Conservation (phyloP, 1,140 invertebrate genomes). For the Drosophila lacteicornis region DNA sequence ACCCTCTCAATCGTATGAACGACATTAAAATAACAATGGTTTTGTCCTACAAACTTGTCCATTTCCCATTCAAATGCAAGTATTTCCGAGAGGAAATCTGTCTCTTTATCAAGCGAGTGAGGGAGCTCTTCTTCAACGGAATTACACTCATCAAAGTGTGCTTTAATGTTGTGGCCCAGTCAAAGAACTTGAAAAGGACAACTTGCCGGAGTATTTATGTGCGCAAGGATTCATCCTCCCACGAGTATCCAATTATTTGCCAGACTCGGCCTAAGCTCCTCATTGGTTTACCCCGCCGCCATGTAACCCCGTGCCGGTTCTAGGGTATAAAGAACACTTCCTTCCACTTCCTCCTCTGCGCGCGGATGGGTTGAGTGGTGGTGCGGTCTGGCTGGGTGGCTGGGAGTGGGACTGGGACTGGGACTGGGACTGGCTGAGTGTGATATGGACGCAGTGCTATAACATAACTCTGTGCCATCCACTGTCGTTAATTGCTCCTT, state of each 20-base stretch:
- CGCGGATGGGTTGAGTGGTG: not conserved
- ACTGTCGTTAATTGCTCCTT: slow-evolving; percentile 82
- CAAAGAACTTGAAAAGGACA: slow-evolving; percentile 45
- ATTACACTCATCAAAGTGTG: slow-evolving; percentile 29
- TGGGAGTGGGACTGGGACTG: not conserved
- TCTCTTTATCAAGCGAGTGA: not conserved
- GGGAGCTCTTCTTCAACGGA: not conserved
- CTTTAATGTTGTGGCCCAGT: slow-evolving; percentile 41
- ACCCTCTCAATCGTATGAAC: not conserved
- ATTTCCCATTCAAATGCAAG: slow-evolving; percentile 24
- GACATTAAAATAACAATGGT: slow-evolving; percentile 7
- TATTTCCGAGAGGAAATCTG: slow-evolving; percentile 1
- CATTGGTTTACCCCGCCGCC: slow-evolving; percentile 42
- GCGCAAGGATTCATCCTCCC: slow-evolving; percentile 33
- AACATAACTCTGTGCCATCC: slow-evolving; percentile 74
- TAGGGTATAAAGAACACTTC: slow-evolving; percentile 42
- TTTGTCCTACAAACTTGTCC: slow-evolving; percentile 1
- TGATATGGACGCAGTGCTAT: slow-evolving; percentile 67
- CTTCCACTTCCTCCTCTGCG: slow-evolving; percentile 22
- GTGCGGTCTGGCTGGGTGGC: not conserved
- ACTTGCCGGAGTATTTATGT: slow-evolving; percentile 42
- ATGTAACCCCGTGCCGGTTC: slow-evolving; percentile 1
- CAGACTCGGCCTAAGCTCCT: slow-evolving; percentile 47
- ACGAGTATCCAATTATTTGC: slow-evolving; percentile 49
- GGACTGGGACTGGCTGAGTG: slow-evolving; percentile 51